Conservation (phyloP, 1,140 invertebrate genomes). For the Ceratoteleas bidentatus region DNA sequence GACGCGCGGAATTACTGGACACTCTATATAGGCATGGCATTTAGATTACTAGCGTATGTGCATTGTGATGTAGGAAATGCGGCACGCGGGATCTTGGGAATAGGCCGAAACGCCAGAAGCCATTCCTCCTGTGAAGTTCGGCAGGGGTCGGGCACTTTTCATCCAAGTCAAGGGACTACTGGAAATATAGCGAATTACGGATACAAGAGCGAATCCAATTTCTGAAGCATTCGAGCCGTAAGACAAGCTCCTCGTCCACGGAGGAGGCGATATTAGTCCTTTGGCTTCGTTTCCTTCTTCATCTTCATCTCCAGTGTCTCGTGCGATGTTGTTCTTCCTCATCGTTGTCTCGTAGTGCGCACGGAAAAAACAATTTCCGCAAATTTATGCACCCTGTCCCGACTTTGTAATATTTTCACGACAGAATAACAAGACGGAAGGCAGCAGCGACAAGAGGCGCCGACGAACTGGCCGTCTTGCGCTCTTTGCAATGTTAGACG, state of each 20-base stretch:
- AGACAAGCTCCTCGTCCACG: slow-evolving; percentile 68
- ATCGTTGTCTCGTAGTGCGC: slow-evolving; percentile 57
- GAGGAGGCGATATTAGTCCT: slow-evolving; percentile 69
- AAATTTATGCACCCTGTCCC: slow-evolving; percentile 76
- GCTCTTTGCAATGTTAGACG: slow-evolving; percentile 56
- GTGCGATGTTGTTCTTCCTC: slow-evolving; percentile 56
- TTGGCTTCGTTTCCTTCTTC: slow-evolving; percentile 59
- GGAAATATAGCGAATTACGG: slow-evolving; percentile 62
- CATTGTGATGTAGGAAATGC: slow-evolving; percentile 61
- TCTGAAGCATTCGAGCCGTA: slow-evolving; percentile 70
- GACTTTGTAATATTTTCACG: slow-evolving; percentile 72
- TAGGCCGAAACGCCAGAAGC: slow-evolving; percentile 54
- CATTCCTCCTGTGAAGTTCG: slow-evolving; percentile 50
- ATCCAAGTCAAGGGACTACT: slow-evolving; percentile 56
- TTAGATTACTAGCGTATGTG: slow-evolving; percentile 61
- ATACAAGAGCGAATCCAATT: slow-evolving; percentile 71
- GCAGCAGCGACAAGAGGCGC: slow-evolving; percentile 57
- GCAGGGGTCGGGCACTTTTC: slow-evolving; percentile 45
- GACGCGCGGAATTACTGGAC: slow-evolving; percentile 56
- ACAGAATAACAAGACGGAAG: slow-evolving; percentile 63
- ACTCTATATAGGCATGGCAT: slow-evolving; percentile 56
- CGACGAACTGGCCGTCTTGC: slow-evolving; percentile 59
- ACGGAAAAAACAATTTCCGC: slow-evolving; percentile 74
- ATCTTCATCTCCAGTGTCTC: slow-evolving; percentile 56
- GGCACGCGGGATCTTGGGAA: slow-evolving; percentile 43